Conservation (phyloP, 2,888 invertebrate genomes). For the Thymelicus lineola region DNA sequence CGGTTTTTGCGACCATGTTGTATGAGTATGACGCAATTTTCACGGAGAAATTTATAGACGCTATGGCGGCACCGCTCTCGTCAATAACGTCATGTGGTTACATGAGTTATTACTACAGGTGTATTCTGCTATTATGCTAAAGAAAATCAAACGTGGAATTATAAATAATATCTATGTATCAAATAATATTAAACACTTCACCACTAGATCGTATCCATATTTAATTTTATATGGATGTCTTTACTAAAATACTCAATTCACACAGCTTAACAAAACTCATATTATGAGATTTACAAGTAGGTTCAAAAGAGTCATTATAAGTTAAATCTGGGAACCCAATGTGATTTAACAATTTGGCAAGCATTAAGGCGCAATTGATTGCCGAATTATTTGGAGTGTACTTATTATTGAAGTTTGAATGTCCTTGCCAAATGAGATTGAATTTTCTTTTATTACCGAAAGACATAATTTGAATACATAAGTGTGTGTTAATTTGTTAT, state of each 20-base stretch:
- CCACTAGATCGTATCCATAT: too few species aligned
- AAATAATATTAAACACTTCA: too few species aligned
- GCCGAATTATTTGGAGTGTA: constrained; percentile 34
- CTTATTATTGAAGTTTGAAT: constrained; percentile 30
- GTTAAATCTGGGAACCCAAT: constrained; percentile 30
- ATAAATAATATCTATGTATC: neutral
- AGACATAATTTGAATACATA: neutral
- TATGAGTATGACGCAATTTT: constrained; percentile 3
- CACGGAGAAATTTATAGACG: constrained; percentile 24
- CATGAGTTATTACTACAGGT: constrained; percentile 14
- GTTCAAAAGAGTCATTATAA: constrained; percentile 6
- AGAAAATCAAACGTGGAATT: neutral
- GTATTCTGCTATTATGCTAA: neutral
- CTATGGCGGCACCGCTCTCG: neutral
- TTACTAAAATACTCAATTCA: too few species aligned
- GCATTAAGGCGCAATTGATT: constrained; percentile 33
- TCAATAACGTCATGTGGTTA: constrained; percentile 1
- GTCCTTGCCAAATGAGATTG: constrained; percentile 32
- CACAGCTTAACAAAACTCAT: neutral
- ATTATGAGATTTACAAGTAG: neutral
- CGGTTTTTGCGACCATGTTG: constrained; percentile 14
- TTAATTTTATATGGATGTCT: too few species aligned
- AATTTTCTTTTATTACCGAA: constrained; percentile 15
- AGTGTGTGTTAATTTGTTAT: neutral
- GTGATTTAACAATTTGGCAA: constrained; percentile 31